Base-by-base conservation (phyloP, 2,888 invertebrate species). In the Calliopum simillimum region DNA sequence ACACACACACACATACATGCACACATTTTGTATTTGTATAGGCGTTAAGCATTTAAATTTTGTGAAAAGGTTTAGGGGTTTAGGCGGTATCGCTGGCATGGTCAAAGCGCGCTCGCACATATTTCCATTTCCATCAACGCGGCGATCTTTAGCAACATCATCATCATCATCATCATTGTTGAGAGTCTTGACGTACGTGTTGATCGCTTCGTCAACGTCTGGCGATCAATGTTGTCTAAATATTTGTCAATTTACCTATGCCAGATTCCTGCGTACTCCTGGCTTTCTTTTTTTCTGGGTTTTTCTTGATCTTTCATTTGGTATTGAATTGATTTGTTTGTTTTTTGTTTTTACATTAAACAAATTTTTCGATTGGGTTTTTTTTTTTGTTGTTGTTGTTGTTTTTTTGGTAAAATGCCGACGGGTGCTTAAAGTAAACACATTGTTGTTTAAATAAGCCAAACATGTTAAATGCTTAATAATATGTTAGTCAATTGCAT, bases 361-460 rank as follows among this genome's bases (percentile, higher is more conserved):
- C 33, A 53, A 43, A 41, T 11, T 67, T 64, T 69, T 69, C 53
- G 69, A 69, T 63, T 59, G 67, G 13, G 8, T 53, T 43, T 41
- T 56, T 59, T 71, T 64, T 70, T 41, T 25, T 49, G 61, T 68
- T 66, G 46, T 72, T 68, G 56, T 65, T 59, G n/a, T 55, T 43
- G 8, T 68, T 55, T 61, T 63, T 67, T 4, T 59, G 19, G 5
- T 43, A 75, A 76, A 81, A 80, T 76, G 80, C 80, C 83, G 80
- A 82, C 81, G 80, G 81, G 81, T 81, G 81, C 79, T 81, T 82
- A 82, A 81, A 78, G 72, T 80, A 82, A 82, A 82, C 81, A 82
- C 74, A 71, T 64, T 73, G 67, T 73, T 75, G 75, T 74, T 75
- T 76, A 77, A 78, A 76, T 73, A 76, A 71, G 72, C 68, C 69